Percentiles rank a stretch among this genome's conserved stretches.
Conservation (phyloP, 2,888 invertebrate species). For the Brachyptera risi region DNA sequence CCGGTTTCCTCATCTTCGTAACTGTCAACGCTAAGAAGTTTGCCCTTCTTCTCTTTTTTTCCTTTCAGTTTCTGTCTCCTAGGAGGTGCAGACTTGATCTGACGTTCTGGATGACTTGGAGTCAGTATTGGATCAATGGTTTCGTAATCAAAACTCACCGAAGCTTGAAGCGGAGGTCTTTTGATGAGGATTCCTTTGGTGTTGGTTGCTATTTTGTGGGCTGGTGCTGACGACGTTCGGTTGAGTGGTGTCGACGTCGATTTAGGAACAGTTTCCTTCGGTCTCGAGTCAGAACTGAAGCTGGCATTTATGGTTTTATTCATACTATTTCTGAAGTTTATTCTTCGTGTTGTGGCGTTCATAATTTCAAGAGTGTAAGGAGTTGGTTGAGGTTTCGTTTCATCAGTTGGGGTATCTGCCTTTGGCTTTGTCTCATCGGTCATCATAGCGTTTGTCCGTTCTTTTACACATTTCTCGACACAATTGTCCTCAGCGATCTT, state of each 20-base stretch:
- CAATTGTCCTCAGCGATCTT: background rate
- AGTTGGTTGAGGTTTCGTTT: background rate
- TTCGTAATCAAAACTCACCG: constrained; percentile 24
- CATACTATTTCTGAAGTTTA: constrained; percentile 24
- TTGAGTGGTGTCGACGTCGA: background rate
- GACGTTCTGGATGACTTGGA: constrained; percentile 9
- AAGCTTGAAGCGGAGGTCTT: constrained; percentile 24
- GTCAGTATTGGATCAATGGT: background rate
- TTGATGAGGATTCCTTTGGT: constrained; percentile 6
- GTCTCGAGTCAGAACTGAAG: constrained; percentile 21
- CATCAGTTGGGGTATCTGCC: background rate
- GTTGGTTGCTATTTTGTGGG: constrained; percentile 6
- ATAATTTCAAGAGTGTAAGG: background rate
- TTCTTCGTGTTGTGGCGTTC: background rate
- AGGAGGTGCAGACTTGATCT: constrained; percentile 26
- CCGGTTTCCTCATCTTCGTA: constrained; percentile 23
- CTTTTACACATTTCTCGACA: background rate
- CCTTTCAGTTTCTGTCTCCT: constrained; percentile 16
- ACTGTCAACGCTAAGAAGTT: constrained; percentile 15
- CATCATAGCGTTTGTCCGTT: background rate
- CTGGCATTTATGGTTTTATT: constrained; percentile 29
- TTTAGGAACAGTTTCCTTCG: background rate
- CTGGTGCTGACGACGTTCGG: constrained; percentile 21
- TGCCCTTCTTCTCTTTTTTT: background rate
- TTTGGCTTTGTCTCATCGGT: no score